A percentile compares a stretch with the other conserved stretches of the same genome.
phyloP scores from a whole-genome alignment of 1,140 invertebrate species.

The Yoshiicerus persimilis region DNA sequence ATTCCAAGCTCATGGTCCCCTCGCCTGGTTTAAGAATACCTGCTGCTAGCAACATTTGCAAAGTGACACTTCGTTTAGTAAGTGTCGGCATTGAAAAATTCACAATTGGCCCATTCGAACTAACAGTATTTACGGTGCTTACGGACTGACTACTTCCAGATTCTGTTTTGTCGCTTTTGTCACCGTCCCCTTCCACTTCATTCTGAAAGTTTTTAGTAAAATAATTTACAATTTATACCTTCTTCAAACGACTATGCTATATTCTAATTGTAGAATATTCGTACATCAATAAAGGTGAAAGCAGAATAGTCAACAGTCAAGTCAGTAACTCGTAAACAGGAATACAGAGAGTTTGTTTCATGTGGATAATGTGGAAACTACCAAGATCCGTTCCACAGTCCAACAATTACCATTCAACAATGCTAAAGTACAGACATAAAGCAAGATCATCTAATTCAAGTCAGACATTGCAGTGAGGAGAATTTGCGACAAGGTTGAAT shows the following conservation, averaged over 20 bases:
- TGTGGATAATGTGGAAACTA: neutral
- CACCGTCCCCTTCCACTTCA: slow-evolving; percentile 27
- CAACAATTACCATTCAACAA: neutral
- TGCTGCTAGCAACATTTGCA: slow-evolving; percentile 78
- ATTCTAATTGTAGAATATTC: neutral
- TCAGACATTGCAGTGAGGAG: neutral
- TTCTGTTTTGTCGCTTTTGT: slow-evolving; percentile 35
- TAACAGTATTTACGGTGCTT: neutral
- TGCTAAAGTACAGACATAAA: neutral
- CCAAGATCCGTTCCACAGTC: neutral
- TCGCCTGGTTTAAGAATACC: slow-evolving; percentile 77
- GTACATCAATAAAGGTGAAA: neutral
- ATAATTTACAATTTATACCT: too few species aligned
- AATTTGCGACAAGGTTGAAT: neutral
- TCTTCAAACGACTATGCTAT: too few species aligned
- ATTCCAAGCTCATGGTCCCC: slow-evolving; percentile 82
- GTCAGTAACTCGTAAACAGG: neutral
- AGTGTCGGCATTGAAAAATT: slow-evolving; percentile 40
- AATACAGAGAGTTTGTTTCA: neutral
- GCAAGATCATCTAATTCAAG: neutral
- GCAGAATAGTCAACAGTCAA: neutral
- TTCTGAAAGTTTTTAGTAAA: too few species aligned
- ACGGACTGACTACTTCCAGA: slow-evolving; percentile 11
- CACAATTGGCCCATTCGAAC: slow-evolving; percentile 30
- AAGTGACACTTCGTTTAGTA: slow-evolving; percentile 73